Evolutionary conservation across 2,113 vertebrate species (phyloP).

Genomic region (Oncorhynchus keta): DNA sequence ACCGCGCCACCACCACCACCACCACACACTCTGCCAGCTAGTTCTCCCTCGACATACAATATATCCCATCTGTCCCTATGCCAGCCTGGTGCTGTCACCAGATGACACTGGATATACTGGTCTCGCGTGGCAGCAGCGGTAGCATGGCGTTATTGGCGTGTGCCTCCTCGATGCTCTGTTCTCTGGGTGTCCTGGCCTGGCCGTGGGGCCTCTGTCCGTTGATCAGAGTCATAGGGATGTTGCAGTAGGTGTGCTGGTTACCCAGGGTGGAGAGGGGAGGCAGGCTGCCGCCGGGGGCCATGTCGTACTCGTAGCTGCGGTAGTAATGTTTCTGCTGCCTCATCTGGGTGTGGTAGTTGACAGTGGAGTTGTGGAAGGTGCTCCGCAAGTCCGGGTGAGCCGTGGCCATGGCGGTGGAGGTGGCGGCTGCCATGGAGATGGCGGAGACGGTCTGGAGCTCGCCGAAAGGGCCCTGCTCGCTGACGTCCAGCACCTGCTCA

Average conservation of each 20-base stretch:
- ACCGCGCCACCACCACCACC: constrained; percentile 8
- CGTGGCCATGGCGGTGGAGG: constrained; percentile 93
- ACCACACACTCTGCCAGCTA: constrained; percentile 69
- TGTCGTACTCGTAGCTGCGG: constrained; percentile 92
- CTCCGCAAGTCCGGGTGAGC: constrained; percentile 93
- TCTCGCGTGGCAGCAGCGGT: constrained; percentile 93
- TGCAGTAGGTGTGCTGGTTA: constrained; percentile 98
- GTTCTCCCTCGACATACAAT: background rate
- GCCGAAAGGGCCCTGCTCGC: constrained; percentile 93
- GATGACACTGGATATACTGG: constrained; percentile 98
- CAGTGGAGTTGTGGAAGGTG: constrained; percentile 84
- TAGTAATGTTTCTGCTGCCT: constrained; percentile 94
- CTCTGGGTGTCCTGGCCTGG: constrained; percentile 86
- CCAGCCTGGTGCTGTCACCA: constrained; percentile 88
- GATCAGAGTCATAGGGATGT: constrained; percentile 99
- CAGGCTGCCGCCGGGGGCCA: constrained; percentile 87
- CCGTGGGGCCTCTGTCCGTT: constrained; percentile 85
- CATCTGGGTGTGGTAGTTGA: constrained; percentile 87
- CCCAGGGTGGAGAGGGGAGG: constrained; percentile 86
- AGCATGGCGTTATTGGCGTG: constrained; percentile 96
- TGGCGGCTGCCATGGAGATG: constrained; percentile 96
- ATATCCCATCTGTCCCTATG: constrained; percentile 62
- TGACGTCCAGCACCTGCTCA: constrained; percentile 95
- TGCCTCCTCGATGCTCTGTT: constrained; percentile 91
- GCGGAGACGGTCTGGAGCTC: constrained; percentile 97